Evolutionary conservation across 2,797 vertebrate genomes (phyloP), one percentile per base, ranked within the genome.

Genomic region (Acanthopagrus latus): DNA sequence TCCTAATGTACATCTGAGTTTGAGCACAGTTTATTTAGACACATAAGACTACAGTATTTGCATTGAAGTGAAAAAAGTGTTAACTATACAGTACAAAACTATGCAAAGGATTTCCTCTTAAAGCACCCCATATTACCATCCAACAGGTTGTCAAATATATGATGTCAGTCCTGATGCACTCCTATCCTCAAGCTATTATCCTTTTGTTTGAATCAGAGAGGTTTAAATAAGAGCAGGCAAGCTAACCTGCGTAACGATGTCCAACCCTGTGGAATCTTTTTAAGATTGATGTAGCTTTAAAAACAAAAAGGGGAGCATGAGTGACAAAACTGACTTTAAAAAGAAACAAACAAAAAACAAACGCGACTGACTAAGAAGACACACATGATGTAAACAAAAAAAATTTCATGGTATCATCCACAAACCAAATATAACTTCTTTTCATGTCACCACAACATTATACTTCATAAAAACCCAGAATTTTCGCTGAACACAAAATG

Each of bases 81-180:
- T 80, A 77, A 85, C 63, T 77, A 81, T 84, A 92, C 88, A 89
- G 83, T 87, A 89, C 75, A 88, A 87, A 91, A 86, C 76, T 77
- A 83, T 33, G 67, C 47, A 66, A 55, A 41, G 62, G 64, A 70
- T 78, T 81, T 76, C 7, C 75, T 66, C 55, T 27, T 66, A 52
- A 78, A 74, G 74, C 74, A 67, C 71, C 70, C 71, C 50, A 21
- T 57, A 20, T 64, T 17, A 76, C 46, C 64, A 74, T 75, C 79
- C 54, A 62, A 77, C 59, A 74, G n/a, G 52, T 66, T 62, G 46
- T 77, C 44, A 73, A 54, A 80, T 75, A 50, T 64, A 44, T 69
- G 56, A 51, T 2, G 62, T 68, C 74, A 63, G 71, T 78, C 51
- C 51, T 67, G 14, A 64, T 69, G 41, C 46, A 71, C 23, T 27